Conservation (phyloP, 2,797 vertebrate genomes). For the Dermochelys coriacea region DNA sequence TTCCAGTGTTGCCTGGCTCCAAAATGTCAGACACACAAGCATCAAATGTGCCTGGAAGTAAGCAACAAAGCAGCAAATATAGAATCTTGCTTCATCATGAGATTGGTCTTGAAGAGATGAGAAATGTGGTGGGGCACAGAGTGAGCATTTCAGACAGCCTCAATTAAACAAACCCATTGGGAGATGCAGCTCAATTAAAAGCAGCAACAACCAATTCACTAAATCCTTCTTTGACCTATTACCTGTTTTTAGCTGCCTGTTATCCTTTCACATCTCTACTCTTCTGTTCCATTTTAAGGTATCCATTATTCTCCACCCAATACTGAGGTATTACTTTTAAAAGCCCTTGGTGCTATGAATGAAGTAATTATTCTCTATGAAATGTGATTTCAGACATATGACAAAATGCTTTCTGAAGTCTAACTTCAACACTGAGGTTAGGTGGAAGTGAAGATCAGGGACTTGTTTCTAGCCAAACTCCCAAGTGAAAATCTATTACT, state of each 20-base stretch:
- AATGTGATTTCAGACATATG: conserved; percentile 24
- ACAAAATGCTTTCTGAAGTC: conserved; percentile 1
- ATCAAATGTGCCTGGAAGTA: neutral
- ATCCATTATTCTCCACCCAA: neutral
- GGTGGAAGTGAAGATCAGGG: conserved; percentile 15
- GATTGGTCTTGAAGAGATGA: fast-evolving
- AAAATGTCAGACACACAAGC: fast-evolving
- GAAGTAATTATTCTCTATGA: neutral
- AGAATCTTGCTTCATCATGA: neutral
- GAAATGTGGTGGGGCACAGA: neutral
- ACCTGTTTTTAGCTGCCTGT: neutral
- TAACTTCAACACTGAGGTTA: conserved; percentile 3
- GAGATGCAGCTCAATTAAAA: neutral
- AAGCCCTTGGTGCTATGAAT: conserved; percentile 14
- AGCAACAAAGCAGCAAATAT: fast-evolving
- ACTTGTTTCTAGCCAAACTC: neutral
- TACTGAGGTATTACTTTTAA: neutral
- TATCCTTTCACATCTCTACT: neutral
- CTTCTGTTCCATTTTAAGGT: fast-evolving
- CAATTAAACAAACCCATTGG: neutral
- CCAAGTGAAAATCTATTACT: conserved; percentile 4
- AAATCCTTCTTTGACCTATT: neutral
- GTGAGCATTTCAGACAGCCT: neutral
- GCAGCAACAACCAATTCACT: neutral
- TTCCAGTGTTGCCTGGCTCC: neutral